Evolutionary conservation across 92 coral and sea anemone genomes (phyloP).

Genomic region (Chrysogorgia sp.): DNA sequence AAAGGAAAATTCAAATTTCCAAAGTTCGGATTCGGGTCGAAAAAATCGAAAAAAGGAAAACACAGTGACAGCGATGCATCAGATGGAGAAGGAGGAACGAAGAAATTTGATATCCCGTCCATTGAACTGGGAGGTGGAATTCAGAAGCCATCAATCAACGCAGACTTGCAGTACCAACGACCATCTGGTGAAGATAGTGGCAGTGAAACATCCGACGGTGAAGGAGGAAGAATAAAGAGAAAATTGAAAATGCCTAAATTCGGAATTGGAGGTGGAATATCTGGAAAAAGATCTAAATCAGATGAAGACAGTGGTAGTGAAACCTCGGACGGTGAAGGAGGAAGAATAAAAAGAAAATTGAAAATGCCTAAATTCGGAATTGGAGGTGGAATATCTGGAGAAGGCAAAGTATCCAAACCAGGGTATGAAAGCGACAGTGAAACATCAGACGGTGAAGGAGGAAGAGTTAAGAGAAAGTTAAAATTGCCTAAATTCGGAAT

Average conservation of each 20-base stretch:
- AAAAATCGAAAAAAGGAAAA: slow-evolving; percentile 6
- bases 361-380: slow-evolving; percentile 9
- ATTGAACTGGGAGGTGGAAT: slow-evolving; percentile 1
- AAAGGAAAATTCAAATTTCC: slow-evolving; percentile 1
- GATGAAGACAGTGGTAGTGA: slow-evolving; percentile 38
- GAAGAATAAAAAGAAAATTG: slow-evolving; percentile 33
- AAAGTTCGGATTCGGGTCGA: slow-evolving; percentile 4
- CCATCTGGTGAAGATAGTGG: slow-evolving; percentile 8
- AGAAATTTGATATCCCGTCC: background rate
- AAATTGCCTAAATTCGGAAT: slow-evolving; percentile 24
- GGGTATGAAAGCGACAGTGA: slow-evolving; percentile 28
- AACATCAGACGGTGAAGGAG: slow-evolving; percentile 37
- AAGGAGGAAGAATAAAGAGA: slow-evolving; percentile 31
- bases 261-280: slow-evolving; percentile 3
- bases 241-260: background rate
- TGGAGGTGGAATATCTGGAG: slow-evolving; percentile 2
- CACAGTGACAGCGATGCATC: slow-evolving; percentile 21
- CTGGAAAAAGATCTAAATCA: background rate
- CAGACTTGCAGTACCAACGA: background rate
- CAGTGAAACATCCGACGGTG: slow-evolving; percentile 29
- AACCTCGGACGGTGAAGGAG: slow-evolving; percentile 36
- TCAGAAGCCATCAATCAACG: background rate
- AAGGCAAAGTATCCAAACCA: background rate
- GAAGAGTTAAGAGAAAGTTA: slow-evolving; percentile 27
- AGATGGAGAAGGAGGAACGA: slow-evolving; percentile 7